Percentiles rank a stretch among this genome's conserved stretches.
Conservation (phyloP, 2,797 vertebrate genomes). For the Notoglanidium macrostoma region DNA sequence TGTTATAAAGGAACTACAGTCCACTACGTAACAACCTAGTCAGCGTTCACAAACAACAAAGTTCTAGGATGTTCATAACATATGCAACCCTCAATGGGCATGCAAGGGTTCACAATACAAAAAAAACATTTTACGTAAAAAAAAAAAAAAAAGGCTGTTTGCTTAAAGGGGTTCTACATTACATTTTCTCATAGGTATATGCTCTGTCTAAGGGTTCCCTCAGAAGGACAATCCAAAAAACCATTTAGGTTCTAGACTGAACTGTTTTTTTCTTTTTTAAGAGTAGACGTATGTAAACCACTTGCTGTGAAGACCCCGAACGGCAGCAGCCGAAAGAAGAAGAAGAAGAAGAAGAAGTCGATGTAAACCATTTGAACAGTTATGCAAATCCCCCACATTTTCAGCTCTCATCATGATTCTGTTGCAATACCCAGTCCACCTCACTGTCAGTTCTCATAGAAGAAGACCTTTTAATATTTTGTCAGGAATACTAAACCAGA, state of each 20-base stretch:
- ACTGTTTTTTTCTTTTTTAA: not conserved
- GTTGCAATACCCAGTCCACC: not conserved
- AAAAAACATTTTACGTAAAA: not conserved
- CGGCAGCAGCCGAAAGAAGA: too few species aligned
- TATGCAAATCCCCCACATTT: not conserved
- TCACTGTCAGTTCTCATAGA: not conserved
- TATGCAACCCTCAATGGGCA: not conserved
- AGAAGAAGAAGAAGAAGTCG: too few species aligned
- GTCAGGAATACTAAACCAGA: conserved; percentile 12
- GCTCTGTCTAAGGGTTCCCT: not conserved
- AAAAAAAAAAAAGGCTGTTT: not conserved
- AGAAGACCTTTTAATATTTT: conserved; percentile 23
- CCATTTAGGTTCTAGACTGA: not conserved
- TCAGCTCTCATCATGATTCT: conserved; percentile 17
- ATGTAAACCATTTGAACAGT: not conserved
- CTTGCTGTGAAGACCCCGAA: too few species aligned
- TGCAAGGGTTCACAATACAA: not conserved
- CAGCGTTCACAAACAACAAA: not conserved
- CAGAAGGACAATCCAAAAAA: not conserved
- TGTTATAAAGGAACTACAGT: not conserved
- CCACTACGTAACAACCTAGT: not conserved
- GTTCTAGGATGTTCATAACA: not conserved
- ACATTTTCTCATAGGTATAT: not conserved
- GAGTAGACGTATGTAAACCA: not conserved
- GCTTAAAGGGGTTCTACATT: not conserved